These are phyloP conservation scores for Leptopilina clavipes DNA, from an alignment of 1,140 invertebrate species.

Conservation along the genomic window DNA sequence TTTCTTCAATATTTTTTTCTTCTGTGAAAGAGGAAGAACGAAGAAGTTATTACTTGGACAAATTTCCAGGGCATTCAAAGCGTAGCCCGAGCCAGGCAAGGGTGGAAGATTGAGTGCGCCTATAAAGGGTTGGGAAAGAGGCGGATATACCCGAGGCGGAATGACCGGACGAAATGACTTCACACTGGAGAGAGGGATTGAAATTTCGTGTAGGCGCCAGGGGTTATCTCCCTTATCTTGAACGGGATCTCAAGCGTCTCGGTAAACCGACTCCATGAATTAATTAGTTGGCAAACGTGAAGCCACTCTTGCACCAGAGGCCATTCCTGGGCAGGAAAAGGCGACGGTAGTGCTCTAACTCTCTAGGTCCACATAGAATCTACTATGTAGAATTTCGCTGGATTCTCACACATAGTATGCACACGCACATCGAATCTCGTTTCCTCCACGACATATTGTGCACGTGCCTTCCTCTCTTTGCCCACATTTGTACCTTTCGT, in stretches of 20 bases:
- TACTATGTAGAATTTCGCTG: background rate
- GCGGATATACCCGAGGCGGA: constrained; percentile 34
- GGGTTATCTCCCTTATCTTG: constrained; percentile 52
- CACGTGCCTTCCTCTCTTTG: constrained; percentile 1
- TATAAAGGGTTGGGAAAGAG: constrained; percentile 22
- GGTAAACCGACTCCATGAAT: constrained; percentile 60
- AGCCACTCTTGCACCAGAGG: constrained; percentile 31
- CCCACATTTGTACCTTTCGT: background rate
- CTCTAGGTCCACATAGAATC: constrained; percentile 36
- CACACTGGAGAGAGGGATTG: constrained; percentile 32
- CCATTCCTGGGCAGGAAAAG: constrained; percentile 35
- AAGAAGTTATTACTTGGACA: constrained; percentile 33
- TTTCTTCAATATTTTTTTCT: background rate
- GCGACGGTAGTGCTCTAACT: constrained; percentile 36
- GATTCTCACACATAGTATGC: constrained; percentile 20
- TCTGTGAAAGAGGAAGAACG: background rate
- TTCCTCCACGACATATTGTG: constrained; percentile 11
- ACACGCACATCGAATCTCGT: constrained; percentile 28
- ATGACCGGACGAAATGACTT: constrained; percentile 22
- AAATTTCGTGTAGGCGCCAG: constrained; percentile 41
- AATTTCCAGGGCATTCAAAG: constrained; percentile 30
- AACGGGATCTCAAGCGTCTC: constrained; percentile 41
- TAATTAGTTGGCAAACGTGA: constrained; percentile 60
- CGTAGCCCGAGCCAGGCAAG: constrained; percentile 13
- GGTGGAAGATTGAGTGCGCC: constrained; percentile 27